These are phyloP conservation scores for Takifugu flavidus DNA, from an alignment of 2,113 vertebrate species.

Conservation along the genomic window DNA sequence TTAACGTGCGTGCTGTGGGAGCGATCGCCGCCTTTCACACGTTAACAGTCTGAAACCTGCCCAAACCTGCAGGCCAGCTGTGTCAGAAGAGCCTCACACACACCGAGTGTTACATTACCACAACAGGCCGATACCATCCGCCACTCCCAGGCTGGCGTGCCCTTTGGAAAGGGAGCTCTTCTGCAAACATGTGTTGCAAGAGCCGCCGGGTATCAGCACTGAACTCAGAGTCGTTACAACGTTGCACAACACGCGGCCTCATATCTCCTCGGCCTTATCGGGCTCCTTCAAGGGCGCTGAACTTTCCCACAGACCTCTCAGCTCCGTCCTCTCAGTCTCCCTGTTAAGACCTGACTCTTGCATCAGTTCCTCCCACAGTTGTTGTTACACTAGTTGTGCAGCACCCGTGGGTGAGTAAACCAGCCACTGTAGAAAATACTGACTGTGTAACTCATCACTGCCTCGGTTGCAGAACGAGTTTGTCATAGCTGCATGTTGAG, in stretches of 20 bases:
- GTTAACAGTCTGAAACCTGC: conserved; percentile 33
- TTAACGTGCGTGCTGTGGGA: not conserved
- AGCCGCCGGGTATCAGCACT: conserved; percentile 18
- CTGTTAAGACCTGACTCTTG: conserved; percentile 35
- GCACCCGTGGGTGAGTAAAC: conserved; percentile 43
- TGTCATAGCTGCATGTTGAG: conserved; percentile 26
- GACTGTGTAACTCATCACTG: conserved; percentile 27
- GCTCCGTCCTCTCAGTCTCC: not conserved
- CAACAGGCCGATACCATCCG: conserved; percentile 31
- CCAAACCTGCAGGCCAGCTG: conserved; percentile 42
- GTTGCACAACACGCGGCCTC: conserved; percentile 50
- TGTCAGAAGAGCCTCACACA: conserved; percentile 10
- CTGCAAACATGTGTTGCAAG: conserved; percentile 43
- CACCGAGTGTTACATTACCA: conserved; percentile 20
- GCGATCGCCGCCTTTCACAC: conserved; percentile 31
- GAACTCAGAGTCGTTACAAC: conserved; percentile 47
- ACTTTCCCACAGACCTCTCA: conserved; percentile 63
- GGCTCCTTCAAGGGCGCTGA: conserved; percentile 63
- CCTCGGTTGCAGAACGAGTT: conserved; percentile 54
- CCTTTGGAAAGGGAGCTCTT: conserved; percentile 50
- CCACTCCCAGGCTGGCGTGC: conserved; percentile 39
- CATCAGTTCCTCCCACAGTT: conserved; percentile 54
- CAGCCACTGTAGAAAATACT: too few species aligned
- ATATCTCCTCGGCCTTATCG: conserved; percentile 64
- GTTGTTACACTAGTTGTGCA: conserved; percentile 15